Percentiles rank a stretch among this genome's conserved stretches.
These are phyloP conservation scores for Bradypodion pumilum DNA, from an alignment of 2,797 vertebrate genomes.

Conservation along the genomic window DNA sequence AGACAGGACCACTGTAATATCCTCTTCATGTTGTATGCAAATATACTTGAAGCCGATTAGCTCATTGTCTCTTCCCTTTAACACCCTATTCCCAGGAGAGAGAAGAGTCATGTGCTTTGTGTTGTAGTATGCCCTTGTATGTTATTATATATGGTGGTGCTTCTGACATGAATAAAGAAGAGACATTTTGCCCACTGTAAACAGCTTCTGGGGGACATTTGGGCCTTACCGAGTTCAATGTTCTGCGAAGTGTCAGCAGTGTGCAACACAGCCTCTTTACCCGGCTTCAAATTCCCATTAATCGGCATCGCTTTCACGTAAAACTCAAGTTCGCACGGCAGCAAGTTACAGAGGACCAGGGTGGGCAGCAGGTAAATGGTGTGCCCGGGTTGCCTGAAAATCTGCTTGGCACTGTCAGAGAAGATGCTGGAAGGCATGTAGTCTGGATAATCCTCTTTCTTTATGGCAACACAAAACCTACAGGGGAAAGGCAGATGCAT, in stretches of 20 bases:
- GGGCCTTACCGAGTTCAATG: slow-evolving; percentile 90
- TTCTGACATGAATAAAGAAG: not conserved
- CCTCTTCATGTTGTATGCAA: no score
- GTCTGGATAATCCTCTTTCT: slow-evolving; percentile 95
- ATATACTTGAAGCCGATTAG: no score
- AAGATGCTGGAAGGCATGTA: slow-evolving; percentile 91
- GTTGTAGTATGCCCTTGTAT: no score
- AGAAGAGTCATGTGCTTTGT: no score
- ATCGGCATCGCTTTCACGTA: slow-evolving; percentile 91
- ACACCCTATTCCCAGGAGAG: no score
- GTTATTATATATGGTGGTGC: no score
- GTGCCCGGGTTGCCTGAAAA: slow-evolving; percentile 95
- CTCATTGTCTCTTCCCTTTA: no score
- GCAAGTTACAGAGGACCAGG: slow-evolving; percentile 90
- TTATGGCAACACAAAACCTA: slow-evolving; percentile 95
- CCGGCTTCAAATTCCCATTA: slow-evolving; percentile 87
- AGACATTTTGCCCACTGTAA: accelerated
- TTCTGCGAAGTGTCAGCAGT: slow-evolving; percentile 94
- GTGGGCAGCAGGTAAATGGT: slow-evolving; percentile 94
- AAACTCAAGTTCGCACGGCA: slow-evolving; percentile 94
- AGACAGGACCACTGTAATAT: no score
- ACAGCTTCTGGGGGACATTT: accelerated
- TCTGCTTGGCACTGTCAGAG: slow-evolving; percentile 88
- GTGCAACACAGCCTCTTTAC: slow-evolving; percentile 90
- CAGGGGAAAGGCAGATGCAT: slow-evolving; percentile 33